phyloP scores from a whole-genome alignment of 2,113 vertebrate genomes.

The Pedetes capensis region DNA sequence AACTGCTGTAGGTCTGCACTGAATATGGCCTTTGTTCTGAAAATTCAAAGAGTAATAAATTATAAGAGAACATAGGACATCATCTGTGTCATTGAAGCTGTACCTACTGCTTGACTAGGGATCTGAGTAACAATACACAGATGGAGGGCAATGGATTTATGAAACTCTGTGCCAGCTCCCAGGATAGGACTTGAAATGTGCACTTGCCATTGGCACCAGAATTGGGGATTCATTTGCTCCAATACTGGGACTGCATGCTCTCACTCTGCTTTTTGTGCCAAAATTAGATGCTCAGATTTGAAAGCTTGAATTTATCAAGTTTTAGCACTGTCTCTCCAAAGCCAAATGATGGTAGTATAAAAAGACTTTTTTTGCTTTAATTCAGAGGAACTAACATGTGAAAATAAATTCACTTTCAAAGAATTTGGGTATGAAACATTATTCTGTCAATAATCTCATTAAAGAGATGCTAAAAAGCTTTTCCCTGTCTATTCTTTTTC shows the following conservation, averaged over 20 bases:
- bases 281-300: constrained; percentile 60
- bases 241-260: not conserved
- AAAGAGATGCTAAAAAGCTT: not conserved
- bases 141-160: constrained; percentile 53
- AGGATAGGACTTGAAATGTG: constrained; percentile 32
- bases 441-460: not conserved
- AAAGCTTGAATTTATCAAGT: constrained; percentile 67
- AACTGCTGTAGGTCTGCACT: not conserved
- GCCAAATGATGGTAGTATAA: constrained; percentile 32
- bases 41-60: constrained; percentile 67
- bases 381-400: constrained; percentile 11
- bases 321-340: constrained; percentile 36
- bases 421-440: not conserved
- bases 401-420: constrained; percentile 29
- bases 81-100: constrained; percentile 44
- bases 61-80: constrained; percentile 36
- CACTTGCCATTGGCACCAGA: constrained; percentile 35
- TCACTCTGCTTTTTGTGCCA: constrained; percentile 43
- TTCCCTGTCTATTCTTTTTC: not conserved
- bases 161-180: constrained; percentile 7
- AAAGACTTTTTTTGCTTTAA: not conserved
- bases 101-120: constrained; percentile 33
- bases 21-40: constrained; percentile 56
- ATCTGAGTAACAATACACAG: constrained; percentile 40
- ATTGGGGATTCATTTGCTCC: not conserved